These are phyloP conservation scores for Bombus affinis DNA, from an alignment of 1,140 invertebrate genomes.

Conservation along the genomic window DNA sequence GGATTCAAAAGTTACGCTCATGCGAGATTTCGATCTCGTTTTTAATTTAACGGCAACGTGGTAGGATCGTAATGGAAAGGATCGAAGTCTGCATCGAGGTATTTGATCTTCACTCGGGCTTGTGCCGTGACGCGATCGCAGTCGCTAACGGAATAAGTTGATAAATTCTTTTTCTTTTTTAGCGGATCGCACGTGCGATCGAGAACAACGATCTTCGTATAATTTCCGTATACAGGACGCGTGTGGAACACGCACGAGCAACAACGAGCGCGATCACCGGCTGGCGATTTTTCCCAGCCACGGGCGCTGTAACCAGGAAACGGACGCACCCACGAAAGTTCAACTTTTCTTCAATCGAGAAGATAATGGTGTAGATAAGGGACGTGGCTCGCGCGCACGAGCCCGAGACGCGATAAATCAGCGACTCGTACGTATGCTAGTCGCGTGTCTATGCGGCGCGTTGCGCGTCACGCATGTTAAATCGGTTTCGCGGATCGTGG, in stretches of 20 bases:
- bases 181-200: no score
- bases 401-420: constrained; percentile 60
- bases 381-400: constrained; percentile 35
- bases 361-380: constrained; percentile 56
- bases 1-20: no score
- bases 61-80: no score
- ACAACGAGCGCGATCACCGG: not conserved
- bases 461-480: constrained; percentile 57
- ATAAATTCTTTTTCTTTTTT: not conserved
- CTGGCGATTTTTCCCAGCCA: constrained; percentile 36
- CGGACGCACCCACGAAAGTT: constrained; percentile 54
- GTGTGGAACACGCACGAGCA: not conserved
- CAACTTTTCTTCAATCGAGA: constrained; percentile 55
- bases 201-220: not conserved
- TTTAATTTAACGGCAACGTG: no score
- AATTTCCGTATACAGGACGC: not conserved
- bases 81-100: no score
- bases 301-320: constrained; percentile 47
- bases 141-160: no score
- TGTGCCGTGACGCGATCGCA: no score
- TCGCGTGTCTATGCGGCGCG: constrained; percentile 17
- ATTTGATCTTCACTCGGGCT: accelerated
- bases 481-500: constrained; percentile 22
- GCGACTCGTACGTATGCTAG: constrained; percentile 31
- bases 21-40: no score